phyloP scores from a whole-genome alignment of 2,113 vertebrate genomes.

The Perca schrenkii region DNA sequence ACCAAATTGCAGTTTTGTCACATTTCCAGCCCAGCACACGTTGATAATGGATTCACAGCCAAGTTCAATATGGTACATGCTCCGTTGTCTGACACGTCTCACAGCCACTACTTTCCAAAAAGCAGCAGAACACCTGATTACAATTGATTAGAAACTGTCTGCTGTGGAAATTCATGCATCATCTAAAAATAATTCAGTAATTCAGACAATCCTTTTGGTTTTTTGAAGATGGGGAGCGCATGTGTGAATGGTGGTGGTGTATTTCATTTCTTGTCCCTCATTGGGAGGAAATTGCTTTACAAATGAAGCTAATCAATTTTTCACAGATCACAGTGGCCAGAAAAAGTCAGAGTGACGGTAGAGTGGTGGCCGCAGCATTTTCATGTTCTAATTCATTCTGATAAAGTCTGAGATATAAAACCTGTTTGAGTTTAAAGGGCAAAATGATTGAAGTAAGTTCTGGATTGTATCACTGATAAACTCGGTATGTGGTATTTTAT shows the following conservation, averaged over 20 bases:
- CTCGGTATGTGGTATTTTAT: neutral
- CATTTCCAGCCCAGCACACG: conserved; percentile 54
- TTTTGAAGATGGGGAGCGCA: neutral
- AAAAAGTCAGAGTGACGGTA: conserved; percentile 5
- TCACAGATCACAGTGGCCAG: conserved; percentile 58
- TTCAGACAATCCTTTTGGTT: conserved; percentile 30
- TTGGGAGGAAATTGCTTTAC: conserved; percentile 68
- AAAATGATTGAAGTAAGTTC: conserved; percentile 7
- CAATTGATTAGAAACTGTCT: conserved; percentile 72
- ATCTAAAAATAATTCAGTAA: conserved; percentile 67
- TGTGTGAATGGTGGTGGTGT: conserved; percentile 9
- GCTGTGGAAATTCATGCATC: conserved; percentile 53
- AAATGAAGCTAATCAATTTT: conserved; percentile 71
- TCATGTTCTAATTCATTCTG: conserved; percentile 36
- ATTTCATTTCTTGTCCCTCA: conserved; percentile 50
- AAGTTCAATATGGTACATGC: conserved; percentile 52
- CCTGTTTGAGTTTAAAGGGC: conserved; percentile 27
- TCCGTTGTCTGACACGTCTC: conserved; percentile 51
- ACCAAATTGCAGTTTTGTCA: conserved; percentile 69
- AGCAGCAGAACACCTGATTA: conserved; percentile 67
- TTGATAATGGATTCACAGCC: conserved; percentile 66
- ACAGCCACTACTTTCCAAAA: conserved; percentile 33
- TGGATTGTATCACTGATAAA: neutral
- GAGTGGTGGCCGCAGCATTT: conserved; percentile 32
- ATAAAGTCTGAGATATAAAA: conserved; percentile 43